Evolutionary conservation across 2,113 vertebrate genomes (phyloP).

Genomic region (Pluvialis apricaria): DNA sequence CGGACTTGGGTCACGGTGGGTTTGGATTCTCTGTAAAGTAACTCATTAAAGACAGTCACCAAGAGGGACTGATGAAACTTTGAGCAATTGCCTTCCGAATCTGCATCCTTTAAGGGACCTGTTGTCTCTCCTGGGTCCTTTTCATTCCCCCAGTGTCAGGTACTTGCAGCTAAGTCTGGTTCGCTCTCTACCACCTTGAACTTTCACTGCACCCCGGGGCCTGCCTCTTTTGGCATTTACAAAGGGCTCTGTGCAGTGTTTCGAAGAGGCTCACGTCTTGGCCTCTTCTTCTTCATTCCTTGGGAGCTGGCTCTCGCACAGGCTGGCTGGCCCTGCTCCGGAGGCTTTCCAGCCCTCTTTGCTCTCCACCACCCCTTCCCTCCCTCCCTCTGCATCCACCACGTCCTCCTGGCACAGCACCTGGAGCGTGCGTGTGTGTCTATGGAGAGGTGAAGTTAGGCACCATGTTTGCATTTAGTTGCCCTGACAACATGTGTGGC

Average conservation of each 20-base stretch:
- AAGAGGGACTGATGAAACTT: background rate
- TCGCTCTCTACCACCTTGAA: fast-evolving
- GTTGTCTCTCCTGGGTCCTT: background rate
- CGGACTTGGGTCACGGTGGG: background rate
- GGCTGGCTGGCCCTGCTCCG: background rate
- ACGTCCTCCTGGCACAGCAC: background rate
- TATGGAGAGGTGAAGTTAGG: constrained; percentile 71
- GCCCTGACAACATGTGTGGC: constrained; percentile 69
- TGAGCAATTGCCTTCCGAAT: background rate
- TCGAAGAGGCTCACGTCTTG: background rate
- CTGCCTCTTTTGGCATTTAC: background rate
- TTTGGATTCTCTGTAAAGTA: background rate
- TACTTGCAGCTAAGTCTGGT: background rate
- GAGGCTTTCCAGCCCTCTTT: background rate
- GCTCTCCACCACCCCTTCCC: background rate
- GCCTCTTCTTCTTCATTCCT: background rate
- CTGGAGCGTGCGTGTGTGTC: background rate
- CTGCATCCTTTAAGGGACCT: background rate
- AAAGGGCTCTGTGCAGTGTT: background rate
- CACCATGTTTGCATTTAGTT: constrained; percentile 71
- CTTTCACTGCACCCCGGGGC: background rate
- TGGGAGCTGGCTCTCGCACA: background rate
- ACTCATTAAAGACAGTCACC: background rate
- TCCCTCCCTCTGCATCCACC: background rate
- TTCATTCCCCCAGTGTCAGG: background rate